These are phyloP conservation scores for Microcebus ravelobensis DNA, from an alignment of 2,113 vertebrate genomes.

Conservation along the genomic window DNA sequence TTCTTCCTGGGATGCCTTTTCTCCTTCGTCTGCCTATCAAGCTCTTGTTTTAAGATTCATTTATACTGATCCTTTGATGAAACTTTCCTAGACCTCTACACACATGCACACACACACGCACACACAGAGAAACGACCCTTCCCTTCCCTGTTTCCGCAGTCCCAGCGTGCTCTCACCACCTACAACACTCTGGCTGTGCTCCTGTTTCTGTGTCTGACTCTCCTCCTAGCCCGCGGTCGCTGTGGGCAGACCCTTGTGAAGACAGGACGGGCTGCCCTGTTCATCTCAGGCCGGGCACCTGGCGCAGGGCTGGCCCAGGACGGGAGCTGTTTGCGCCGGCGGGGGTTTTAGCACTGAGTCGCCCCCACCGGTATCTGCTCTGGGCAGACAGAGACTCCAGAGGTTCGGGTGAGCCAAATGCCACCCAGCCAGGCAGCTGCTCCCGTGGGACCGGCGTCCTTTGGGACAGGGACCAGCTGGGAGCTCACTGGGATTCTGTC, in stretches of 20 bases:
- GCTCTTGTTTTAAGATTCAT: neutral
- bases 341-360: neutral
- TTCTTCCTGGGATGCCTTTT: neutral
- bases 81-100: neutral
- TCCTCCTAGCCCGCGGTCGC: neutral
- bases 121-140: neutral
- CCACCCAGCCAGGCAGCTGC: neutral
- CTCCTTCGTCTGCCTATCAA: neutral
- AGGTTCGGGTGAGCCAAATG: neutral
- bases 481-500: neutral
- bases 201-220: neutral
- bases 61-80: neutral
- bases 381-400: neutral
- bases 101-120: too few species aligned
- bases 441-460: neutral
- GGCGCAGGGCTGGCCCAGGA: neutral
- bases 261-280: neutral
- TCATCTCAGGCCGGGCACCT: neutral
- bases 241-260: neutral
- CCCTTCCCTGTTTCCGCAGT: too few species aligned
- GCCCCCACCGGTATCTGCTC: neutral
- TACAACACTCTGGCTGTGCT: accelerated
- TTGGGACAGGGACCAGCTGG: neutral
- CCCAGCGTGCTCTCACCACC: neutral
- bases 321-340: neutral